Conservation (phyloP, 2,797 vertebrate species). For the Pogonophryne albipinna region DNA sequence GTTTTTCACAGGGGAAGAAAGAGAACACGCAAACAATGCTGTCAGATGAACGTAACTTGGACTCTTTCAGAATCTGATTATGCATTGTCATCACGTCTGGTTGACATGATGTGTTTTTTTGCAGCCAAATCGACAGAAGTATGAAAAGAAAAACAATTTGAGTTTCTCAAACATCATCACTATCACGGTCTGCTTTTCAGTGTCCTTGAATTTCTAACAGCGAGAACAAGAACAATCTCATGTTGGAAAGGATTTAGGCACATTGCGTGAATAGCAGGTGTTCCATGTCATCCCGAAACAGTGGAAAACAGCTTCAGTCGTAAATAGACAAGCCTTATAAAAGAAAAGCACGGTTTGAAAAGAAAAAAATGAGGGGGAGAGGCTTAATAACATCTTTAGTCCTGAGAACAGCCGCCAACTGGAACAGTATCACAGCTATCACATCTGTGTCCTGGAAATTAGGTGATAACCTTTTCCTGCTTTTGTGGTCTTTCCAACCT, state of each 20-base stretch:
- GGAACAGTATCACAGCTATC: conserved; percentile 65
- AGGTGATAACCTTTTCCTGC: conserved; percentile 67
- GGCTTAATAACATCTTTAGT: conserved; percentile 64
- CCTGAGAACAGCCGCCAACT: conserved; percentile 61
- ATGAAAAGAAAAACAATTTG: conserved; percentile 35
- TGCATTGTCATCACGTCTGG: conserved; percentile 50
- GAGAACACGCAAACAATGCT: conserved; percentile 66
- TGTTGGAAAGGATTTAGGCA: conserved; percentile 64
- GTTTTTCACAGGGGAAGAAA: conserved; percentile 67
- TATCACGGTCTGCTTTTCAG: conserved; percentile 40
- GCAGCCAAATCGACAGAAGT: conserved; percentile 30
- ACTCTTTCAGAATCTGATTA: conserved; percentile 58
- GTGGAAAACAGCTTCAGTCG: conserved; percentile 70
- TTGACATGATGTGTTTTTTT: conserved; percentile 35
- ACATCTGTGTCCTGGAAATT: conserved; percentile 73
- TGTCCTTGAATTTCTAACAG: conserved; percentile 63
- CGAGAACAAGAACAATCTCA: conserved; percentile 62
- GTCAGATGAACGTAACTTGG: conserved; percentile 53
- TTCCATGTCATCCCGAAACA: conserved; percentile 71
- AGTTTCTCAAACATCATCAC: conserved; percentile 57
- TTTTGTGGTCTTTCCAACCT: conserved; percentile 50
- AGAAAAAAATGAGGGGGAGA: conserved; percentile 66
- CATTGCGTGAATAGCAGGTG: conserved; percentile 72
- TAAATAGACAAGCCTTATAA: conserved; percentile 71
- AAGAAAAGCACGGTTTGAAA: conserved; percentile 70